A percentile compares a stretch with the other conserved stretches of the same genome.
phyloP scores from a whole-genome alignment of 2,888 invertebrate genomes.

The Pristionchus exspectatus region DNA sequence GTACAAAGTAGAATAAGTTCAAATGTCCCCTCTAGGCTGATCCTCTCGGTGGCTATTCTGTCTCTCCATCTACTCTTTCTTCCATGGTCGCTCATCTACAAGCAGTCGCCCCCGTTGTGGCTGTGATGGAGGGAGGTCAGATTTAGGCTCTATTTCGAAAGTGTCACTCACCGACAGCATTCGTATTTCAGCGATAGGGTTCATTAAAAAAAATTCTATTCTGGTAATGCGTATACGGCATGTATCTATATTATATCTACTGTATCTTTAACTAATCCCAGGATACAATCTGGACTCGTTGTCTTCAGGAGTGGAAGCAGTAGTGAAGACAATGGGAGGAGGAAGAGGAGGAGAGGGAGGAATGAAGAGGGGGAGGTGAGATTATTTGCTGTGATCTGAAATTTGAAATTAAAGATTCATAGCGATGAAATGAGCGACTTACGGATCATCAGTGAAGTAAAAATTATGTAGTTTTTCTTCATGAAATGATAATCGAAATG shows the following conservation, averaged over 20 bases:
- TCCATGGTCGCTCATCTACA: conserved; percentile 91
- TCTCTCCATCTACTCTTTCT: conserved; percentile 92
- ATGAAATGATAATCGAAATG: not conserved
- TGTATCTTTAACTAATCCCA: not conserved
- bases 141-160: not conserved
- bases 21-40: conserved; percentile 57
- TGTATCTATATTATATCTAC: too few relatives aligned
- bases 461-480: not conserved
- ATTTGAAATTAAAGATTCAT: too few relatives aligned
- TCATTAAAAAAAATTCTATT: not conserved
- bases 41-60: conserved; percentile 85
- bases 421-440: too few relatives aligned
- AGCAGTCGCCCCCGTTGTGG: conserved; percentile 88
- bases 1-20: too few relatives aligned
- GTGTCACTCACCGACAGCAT: too few relatives aligned
- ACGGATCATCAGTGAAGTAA: not conserved
- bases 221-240: too few relatives aligned
- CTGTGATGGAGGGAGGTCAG: conserved; percentile 90
- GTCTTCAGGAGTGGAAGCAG: conserved; percentile 32
- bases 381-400: not conserved
- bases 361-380: conserved; percentile 25
- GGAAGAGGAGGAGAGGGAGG: conserved; percentile 33
- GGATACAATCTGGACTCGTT: conserved; percentile 50
- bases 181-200: not conserved
- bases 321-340: conserved; percentile 49